Base-by-base conservation (phyloP, 2,797 vertebrate species). In the Taeniopygia guttata region DNA sequence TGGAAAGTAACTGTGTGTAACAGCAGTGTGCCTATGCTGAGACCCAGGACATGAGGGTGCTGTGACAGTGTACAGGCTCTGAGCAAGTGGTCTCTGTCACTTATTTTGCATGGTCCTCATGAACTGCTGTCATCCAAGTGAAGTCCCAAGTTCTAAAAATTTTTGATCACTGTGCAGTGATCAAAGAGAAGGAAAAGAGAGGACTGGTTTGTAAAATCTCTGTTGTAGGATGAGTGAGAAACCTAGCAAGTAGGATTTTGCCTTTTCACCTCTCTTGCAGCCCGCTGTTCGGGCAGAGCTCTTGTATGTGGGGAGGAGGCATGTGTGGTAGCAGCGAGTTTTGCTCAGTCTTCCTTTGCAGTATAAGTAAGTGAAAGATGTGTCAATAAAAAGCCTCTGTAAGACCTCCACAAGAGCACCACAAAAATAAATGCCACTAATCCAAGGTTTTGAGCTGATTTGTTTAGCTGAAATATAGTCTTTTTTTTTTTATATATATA, bases 221-320 rank as follows among this genome's bases (percentile, higher is more conserved):
- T 52, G 6, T 19, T 67, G 49, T 11, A 48, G 46, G 29, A 43
- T 25, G 42, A 42, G 8, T 0, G 2, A 84, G 36, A 87, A 58
- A 48, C 22, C 11, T 55, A 52, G 18, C 59, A 52, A 67, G 42
- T 8, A 63, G 84, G 32, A 17, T 64, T 87, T 77, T 68, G 38
- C 36, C 49, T 68, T 80, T 66, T 80, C 1, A 4, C 38, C 16
- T 77, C 49, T 64, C 52, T 54, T 56, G 62, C 54, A 64, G 38
- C 29, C 13, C 0, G 0, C 27, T 45, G 34, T 25, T 73, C 0
- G 0, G 29, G 34, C 75, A 83, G 79, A 87, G 38, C 49, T 74
- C 19, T 49, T 68, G 30, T 64, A 38, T 5, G 1, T 0, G 0
- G 27, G n/a, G 46, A 49, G 32, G n/a, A 56, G 42, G 32, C 16